phyloP scores from a whole-genome alignment of 2,797 vertebrate species.

The Esox lucius region DNA sequence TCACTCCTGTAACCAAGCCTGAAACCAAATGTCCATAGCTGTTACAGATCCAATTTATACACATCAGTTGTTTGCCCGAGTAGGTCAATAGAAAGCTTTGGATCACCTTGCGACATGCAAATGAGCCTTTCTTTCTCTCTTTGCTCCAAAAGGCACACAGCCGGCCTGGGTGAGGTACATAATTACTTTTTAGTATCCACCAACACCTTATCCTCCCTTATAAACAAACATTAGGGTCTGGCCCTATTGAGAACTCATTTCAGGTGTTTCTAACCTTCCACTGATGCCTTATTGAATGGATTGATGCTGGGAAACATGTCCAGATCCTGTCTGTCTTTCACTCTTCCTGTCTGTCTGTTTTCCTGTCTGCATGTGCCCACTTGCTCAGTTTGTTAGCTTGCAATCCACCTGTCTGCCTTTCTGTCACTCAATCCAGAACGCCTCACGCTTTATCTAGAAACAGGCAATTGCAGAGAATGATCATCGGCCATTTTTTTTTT shows the following conservation, averaged over 20 bases:
- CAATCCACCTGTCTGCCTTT: neutral
- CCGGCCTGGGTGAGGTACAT: conserved; percentile 52
- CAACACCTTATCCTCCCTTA: conserved; percentile 16
- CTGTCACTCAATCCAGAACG: neutral
- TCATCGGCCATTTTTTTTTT: conserved; percentile 3
- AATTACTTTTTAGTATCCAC: conserved; percentile 48
- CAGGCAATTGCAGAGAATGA: neutral
- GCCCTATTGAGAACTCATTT: conserved; percentile 28
- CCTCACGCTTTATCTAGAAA: neutral
- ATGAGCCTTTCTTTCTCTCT: conserved; percentile 50
- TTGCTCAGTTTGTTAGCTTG: no score
- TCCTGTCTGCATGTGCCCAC: neutral
- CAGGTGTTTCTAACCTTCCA: conserved; percentile 5
- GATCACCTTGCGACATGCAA: conserved; percentile 75
- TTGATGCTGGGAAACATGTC: neutral
- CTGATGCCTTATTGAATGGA: neutral
- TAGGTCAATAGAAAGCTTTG: conserved; percentile 58
- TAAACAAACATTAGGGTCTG: conserved; percentile 15
- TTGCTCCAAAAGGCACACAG: conserved; percentile 44
- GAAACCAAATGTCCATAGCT: conserved; percentile 69
- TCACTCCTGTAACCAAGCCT: conserved; percentile 55
- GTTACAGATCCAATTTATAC: conserved; percentile 74
- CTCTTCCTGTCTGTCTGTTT: neutral
- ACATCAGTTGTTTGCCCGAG: conserved; percentile 50
- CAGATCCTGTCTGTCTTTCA: neutral